Conservation (phyloP, 2,113 vertebrate genomes). For the Prunella fulvescens region DNA sequence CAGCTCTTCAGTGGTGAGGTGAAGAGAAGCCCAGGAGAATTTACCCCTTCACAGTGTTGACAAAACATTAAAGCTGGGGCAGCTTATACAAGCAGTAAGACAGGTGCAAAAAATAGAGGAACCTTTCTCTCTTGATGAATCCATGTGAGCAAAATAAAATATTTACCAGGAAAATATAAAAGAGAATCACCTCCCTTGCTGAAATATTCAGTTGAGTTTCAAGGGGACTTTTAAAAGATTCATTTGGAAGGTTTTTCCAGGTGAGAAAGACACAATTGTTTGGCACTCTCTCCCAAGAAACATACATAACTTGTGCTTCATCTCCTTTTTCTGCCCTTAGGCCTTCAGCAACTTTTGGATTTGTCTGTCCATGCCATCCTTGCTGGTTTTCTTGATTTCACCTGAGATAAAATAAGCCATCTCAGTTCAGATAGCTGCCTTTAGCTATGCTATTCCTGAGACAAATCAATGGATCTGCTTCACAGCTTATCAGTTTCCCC, state of each 20-base stretch:
- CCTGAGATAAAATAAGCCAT: background rate
- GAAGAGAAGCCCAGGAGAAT: background rate
- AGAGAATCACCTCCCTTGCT: background rate
- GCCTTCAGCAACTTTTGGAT: background rate
- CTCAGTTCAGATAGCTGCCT: background rate
- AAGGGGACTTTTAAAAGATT: constrained; percentile 37
- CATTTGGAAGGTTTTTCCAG: constrained; percentile 1
- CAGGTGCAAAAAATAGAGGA: background rate
- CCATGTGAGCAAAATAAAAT: constrained; percentile 29
- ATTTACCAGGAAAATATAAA: constrained; percentile 37
- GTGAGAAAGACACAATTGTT: background rate
- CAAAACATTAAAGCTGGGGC: background rate
- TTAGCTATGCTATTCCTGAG: background rate
- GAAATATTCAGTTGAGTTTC: constrained; percentile 31
- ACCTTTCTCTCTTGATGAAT: background rate
- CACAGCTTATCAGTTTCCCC: background rate
- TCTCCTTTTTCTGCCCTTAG: background rate
- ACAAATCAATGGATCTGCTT: background rate
- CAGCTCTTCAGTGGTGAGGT: background rate
- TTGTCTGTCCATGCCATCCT: background rate
- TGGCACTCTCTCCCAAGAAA: background rate
- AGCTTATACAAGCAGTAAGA: background rate
- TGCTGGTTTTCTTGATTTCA: background rate
- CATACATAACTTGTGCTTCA: background rate
- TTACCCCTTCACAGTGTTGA: background rate